Evolutionary conservation across 2,888 invertebrate species (phyloP), one percentile per base, ranked within the genome.

Genomic region (Endotricha flammealis): DNA sequence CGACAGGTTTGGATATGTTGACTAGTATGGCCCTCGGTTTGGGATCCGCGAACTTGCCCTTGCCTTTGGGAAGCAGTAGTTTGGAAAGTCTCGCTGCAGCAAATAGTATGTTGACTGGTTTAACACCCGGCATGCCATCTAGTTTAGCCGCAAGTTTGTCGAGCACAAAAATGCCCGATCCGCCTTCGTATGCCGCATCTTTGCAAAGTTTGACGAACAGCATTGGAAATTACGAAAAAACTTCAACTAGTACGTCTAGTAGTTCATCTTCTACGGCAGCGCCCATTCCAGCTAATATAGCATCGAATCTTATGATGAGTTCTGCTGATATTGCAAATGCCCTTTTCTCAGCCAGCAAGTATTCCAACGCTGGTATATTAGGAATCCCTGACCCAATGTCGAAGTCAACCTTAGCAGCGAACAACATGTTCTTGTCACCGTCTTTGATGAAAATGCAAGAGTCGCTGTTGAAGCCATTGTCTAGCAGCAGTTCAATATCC

Each of bases 401-500:
- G 0, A 92, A 93, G 59, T 90, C 92, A 7, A 92, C 92, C 14
- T 75, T 93, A 46, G 91, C 92, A 5, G 92, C 93, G 1, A 92
- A 92, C 55, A 94, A 93, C 61, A 92, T 94, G 88, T 95, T 94
- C 48, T 85, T 94, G 53, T 90, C 93, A 4, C 93, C 93, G 10
- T 91, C 92, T 20, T 69, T 92, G 41, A 87, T 93, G 46, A 93
- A 93, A 77, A 91, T 93, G 86, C 92, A 92, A 60, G 91, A 91
- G 58, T 78, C 87, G 23, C 58, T 88, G 5, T 70, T 91, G 42
- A 90, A 90, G 62, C 90, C 90, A 1, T 67, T 90, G 13, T 88
- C 90, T 1, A 86, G 81, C 5, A 89, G 88, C 44, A 89, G 88
- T 62, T 88, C 90, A 0, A 78, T 89, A 46, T 71, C 83, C 20